Base-by-base conservation (phyloP, 2,797 vertebrate species). In the Mus minutoides region DNA sequence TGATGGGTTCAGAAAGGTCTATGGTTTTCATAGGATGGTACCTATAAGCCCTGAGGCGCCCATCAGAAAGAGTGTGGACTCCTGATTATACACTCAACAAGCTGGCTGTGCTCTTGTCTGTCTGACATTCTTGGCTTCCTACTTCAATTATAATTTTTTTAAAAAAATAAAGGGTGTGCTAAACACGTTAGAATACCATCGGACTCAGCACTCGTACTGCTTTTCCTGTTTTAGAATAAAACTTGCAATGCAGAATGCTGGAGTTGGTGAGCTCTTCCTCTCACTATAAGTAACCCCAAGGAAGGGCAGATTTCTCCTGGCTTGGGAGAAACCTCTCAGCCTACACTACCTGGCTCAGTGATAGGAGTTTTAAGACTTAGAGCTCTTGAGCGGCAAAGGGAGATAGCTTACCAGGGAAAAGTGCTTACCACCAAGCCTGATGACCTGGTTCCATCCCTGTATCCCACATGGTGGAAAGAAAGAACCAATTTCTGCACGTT, bases 311-410 rank as follows among this genome's bases (percentile, higher is more conserved):
- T n/a, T 73, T 3, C 49, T 69, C 34, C 29, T 60, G 13, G 46
- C n/a, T 17, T 40, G 1, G 21, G 29, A 6, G 0, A 9, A 77
- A 13, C n/a, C 9, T 69, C 62, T 52, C 31, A 69, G 62, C 21
- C 49, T 12, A 52, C 3, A 43, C 22, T 11, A 2, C 52, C 13
- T 49, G 22, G 16, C 37, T 46, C 5, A 21, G n/a, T 0, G 9
- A 22, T 0, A 90, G 67, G 76, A 84, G 7, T 31, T 16, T 43
- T 58, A 46, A 75, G 37, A n/a, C 31, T 79, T 52, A 67, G 64
- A 29, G 10, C 21, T 86, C 12, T 69, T 71, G n/a, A 71, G n/a
- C 69, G 19, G 8, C 69, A 71, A 37, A 10, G 21, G 10, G 46
- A 52, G 46, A 86, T 69, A 13, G 31, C 4, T 69, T 46, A 69